Percentiles rank a stretch among this genome's conserved stretches.
Conservation (phyloP, 2,888 invertebrate genomes). For the Caenorhabditis sp. region DNA sequence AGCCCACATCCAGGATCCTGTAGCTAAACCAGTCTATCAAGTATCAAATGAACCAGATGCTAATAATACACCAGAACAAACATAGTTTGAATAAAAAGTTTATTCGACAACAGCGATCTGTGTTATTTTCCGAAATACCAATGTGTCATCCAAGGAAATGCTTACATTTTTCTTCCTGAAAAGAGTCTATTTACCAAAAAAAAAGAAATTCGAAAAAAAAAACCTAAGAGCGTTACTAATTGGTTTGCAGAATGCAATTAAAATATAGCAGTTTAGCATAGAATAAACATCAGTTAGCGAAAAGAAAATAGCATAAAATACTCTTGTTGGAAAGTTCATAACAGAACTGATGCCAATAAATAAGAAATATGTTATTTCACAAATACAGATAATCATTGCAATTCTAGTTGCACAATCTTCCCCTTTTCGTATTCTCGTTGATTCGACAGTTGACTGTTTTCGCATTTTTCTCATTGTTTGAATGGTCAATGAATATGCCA, state of each 20-base stretch:
- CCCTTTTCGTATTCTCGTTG: background rate
- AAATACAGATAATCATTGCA: background rate
- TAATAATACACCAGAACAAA: slow-evolving; percentile 1
- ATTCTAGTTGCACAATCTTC: background rate
- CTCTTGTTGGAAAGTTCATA: background rate
- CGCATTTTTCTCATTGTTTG: background rate
- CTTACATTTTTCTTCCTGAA: background rate
- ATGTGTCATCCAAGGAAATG: background rate
- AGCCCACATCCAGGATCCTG: slow-evolving; percentile 19
- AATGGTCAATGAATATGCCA: background rate
- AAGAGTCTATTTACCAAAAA: background rate
- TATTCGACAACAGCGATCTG: background rate
- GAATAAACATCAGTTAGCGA: background rate
- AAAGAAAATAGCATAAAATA: background rate
- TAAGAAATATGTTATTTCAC: background rate
- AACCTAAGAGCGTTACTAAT: background rate
- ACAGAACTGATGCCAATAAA: background rate
- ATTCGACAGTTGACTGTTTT: background rate
- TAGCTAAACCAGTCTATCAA: slow-evolving; percentile 11
- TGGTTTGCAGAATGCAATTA: background rate
- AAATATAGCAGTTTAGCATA: background rate
- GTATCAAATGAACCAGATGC: background rate
- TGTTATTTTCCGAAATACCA: background rate
- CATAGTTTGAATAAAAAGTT: slow-evolving; percentile 10
- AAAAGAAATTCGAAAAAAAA: background rate